Percentiles rank a stretch among this genome's conserved stretches.
Conservation (phyloP, 2,113 vertebrate genomes). For the Gambusia affinis region DNA sequence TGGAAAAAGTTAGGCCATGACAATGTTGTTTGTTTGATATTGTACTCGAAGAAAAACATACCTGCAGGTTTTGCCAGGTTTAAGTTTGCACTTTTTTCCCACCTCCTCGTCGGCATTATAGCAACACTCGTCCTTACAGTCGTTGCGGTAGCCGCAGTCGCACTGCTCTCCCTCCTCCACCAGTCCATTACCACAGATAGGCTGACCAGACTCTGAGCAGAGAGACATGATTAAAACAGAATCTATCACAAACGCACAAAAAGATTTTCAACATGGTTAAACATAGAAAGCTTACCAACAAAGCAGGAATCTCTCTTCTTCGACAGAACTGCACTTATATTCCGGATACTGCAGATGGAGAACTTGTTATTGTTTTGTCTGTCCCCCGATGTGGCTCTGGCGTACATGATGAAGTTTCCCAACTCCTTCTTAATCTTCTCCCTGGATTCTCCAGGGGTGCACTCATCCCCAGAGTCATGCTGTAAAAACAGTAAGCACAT, state of each 20-base stretch:
- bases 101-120: constrained; percentile 85
- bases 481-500: constrained; percentile 64
- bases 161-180: constrained; percentile 93
- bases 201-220: constrained; percentile 90
- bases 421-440: constrained; percentile 86
- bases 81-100: constrained; percentile 88
- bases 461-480: constrained; percentile 96
- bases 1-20: background rate
- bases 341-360: constrained; percentile 92
- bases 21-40: background rate
- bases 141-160: constrained; percentile 95
- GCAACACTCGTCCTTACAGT: constrained; percentile 93
- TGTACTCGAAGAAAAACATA: constrained; percentile 46
- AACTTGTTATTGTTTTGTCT: constrained; percentile 98
- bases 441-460: constrained; percentile 95
- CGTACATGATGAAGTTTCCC: constrained; percentile 99
- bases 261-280: background rate
- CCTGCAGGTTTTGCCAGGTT: constrained; percentile 87
- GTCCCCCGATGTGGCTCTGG: constrained; percentile 96
- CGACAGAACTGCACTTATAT: constrained; percentile 92
- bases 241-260: constrained; percentile 31
- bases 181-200: constrained; percentile 96
- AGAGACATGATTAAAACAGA: constrained; percentile 18
- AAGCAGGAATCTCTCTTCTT: constrained; percentile 92
- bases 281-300: constrained; percentile 85